Conservation (phyloP, 2,113 vertebrate species). For the Microcebus lehilahytsara region DNA sequence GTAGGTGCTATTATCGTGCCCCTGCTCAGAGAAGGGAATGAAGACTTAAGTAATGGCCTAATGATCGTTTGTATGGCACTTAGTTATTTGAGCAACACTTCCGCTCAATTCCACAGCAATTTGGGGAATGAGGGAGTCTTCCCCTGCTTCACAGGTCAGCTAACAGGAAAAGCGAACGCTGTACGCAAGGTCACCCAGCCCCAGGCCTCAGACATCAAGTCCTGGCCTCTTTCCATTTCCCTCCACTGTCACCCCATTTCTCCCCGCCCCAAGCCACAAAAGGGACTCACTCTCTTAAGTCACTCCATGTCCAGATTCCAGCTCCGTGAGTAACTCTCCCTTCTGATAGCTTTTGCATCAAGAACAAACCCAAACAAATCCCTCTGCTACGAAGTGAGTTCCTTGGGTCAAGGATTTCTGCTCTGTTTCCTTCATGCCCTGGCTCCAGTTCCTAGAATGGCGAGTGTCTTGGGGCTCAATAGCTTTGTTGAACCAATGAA, state of each 20-base stretch:
- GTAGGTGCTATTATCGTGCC: not conserved
- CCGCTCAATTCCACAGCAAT: not conserved
- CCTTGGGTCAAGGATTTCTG: not conserved
- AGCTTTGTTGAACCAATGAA: not conserved
- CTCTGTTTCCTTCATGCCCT: not conserved
- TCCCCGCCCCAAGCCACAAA: not conserved
- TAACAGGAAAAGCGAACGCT: not conserved
- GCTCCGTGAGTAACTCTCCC: not conserved
- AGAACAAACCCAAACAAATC: not conserved
- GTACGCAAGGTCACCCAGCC: not conserved
- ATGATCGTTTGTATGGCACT: not conserved
- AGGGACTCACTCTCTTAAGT: slow-evolving; percentile 8
- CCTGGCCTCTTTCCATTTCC: not conserved
- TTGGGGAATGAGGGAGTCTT: not conserved
- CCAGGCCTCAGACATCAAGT: not conserved
- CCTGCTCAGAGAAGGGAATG: not conserved
- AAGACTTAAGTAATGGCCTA: not conserved
- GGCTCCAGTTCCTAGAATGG: not conserved
- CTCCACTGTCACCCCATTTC: not conserved
- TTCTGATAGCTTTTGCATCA: not conserved
- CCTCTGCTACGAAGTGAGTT: not conserved
- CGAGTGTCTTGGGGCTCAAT: not conserved
- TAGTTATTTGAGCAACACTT: not conserved
- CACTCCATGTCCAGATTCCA: not conserved
- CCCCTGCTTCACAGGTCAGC: not conserved